These are phyloP conservation scores for Psylliodes chrysocephalus DNA, from an alignment of 2,888 invertebrate genomes.

Conservation along the genomic window DNA sequence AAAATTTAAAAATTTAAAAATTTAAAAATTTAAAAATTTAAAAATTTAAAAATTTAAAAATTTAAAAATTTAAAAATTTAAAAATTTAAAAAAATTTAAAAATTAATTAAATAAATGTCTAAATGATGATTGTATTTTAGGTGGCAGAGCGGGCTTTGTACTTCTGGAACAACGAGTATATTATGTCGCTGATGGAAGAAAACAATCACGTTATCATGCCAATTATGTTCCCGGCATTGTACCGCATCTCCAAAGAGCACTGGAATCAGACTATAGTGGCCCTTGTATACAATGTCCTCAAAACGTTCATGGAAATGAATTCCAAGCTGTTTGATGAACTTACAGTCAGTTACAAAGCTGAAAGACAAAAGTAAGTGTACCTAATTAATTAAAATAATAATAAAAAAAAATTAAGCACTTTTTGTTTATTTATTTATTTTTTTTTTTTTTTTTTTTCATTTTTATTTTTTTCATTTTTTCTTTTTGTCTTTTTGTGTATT, in stretches of 20 bases:
- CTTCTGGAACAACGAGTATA: constrained; percentile 99
- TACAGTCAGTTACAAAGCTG: constrained; percentile 98
- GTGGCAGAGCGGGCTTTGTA: constrained; percentile 99
- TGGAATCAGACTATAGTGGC: constrained; percentile 99
- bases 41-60: no score
- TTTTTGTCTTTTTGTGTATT: no score
- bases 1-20: no score
- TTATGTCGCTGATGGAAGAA: constrained; percentile 98
- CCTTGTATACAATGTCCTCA: constrained; percentile 98
- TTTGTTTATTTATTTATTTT: no score
- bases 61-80: no score
- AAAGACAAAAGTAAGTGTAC: constrained; percentile 98
- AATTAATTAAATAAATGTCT: no score
- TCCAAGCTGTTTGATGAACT: constrained; percentile 99
- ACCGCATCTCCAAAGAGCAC: constrained; percentile 99
- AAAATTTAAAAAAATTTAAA: no score
- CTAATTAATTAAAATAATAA: no score
- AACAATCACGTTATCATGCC: constrained; percentile 98
- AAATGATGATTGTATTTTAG: constrained; percentile 66
- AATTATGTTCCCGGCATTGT: constrained; percentile 99
- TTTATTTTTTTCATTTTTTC: no score
- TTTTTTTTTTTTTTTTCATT: no score
- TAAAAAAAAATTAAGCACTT: no score
- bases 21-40: no score
- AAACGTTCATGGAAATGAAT: constrained; percentile 99